Evolutionary conservation across 2,113 vertebrate species (phyloP).

Genomic region (Chionis minor): DNA sequence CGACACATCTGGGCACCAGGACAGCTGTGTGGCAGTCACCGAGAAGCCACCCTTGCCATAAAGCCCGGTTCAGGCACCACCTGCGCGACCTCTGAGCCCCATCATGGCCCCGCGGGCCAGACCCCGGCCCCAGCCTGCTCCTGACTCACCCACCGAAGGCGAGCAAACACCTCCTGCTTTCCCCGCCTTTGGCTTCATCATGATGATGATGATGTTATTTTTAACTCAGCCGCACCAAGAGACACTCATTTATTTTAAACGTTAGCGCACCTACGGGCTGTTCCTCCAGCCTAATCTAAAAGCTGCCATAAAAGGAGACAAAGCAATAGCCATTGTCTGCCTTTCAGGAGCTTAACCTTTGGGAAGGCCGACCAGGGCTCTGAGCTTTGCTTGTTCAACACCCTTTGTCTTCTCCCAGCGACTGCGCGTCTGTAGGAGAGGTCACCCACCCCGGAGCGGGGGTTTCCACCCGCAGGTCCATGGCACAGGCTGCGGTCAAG

Average conservation of each 20-base stretch:
- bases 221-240: not conserved
- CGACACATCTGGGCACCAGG: fast-evolving
- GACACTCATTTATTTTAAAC: not conserved
- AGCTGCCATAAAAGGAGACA: not conserved
- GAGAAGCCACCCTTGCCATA: fast-evolving
- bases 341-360: not conserved
- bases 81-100: fast-evolving
- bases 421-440: not conserved
- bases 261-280: not conserved
- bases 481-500: not conserved
- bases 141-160: fast-evolving
- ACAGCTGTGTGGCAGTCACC: fast-evolving
- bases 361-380: not conserved
- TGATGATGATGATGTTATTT: not conserved
- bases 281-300: not conserved
- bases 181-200: not conserved
- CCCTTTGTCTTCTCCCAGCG: fast-evolving
- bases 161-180: not conserved
- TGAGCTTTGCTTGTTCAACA: not conserved
- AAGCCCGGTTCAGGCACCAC: fast-evolving
- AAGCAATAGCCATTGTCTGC: not conserved
- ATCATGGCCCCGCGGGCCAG: fast-evolving
- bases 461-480: not conserved
- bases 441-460: not conserved
- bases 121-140: not conserved